phyloP scores from a whole-genome alignment of 2,113 vertebrate genomes.

The Microtus pennsylvanicus region DNA sequence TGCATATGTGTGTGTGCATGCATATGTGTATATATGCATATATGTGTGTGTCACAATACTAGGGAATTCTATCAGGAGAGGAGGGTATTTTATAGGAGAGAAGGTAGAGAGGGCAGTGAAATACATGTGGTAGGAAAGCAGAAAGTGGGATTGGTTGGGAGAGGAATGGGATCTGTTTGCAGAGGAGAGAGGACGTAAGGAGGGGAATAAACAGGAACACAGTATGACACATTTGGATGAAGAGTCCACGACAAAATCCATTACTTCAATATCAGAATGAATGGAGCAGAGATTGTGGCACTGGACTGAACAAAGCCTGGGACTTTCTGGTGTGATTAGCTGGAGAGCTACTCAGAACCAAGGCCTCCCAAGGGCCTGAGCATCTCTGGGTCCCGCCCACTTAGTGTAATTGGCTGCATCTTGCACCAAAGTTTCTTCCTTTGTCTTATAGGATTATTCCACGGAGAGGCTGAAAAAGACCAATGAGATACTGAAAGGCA shows the following conservation, averaged over 20 bases:
- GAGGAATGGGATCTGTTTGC: not conserved
- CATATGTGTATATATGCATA: not conserved
- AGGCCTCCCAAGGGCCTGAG: not conserved
- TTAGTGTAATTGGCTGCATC: not conserved
- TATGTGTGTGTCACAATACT: not conserved
- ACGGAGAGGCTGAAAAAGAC: conserved; percentile 99
- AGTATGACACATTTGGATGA: not conserved
- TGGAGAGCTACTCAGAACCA: not conserved
- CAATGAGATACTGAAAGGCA: conserved; percentile 97
- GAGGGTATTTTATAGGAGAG: not conserved
- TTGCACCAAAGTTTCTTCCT: conserved; percentile 55
- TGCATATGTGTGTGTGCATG: not conserved
- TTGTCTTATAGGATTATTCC: conserved; percentile 93
- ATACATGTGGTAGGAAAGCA: not conserved
- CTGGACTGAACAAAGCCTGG: not conserved
- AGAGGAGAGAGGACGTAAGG: not conserved
- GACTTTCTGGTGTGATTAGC: not conserved
- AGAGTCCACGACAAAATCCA: not conserved
- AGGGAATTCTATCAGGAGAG: not conserved
- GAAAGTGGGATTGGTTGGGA: not conserved
- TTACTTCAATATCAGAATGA: not conserved
- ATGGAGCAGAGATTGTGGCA: not conserved
- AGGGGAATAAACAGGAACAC: too few species aligned
- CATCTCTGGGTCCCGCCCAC: not conserved
- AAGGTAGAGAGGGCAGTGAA: not conserved